A percentile compares a stretch with the other conserved stretches of the same genome.
phyloP scores from a whole-genome alignment of 2,888 invertebrate species.

The Drosophila histrio region DNA sequence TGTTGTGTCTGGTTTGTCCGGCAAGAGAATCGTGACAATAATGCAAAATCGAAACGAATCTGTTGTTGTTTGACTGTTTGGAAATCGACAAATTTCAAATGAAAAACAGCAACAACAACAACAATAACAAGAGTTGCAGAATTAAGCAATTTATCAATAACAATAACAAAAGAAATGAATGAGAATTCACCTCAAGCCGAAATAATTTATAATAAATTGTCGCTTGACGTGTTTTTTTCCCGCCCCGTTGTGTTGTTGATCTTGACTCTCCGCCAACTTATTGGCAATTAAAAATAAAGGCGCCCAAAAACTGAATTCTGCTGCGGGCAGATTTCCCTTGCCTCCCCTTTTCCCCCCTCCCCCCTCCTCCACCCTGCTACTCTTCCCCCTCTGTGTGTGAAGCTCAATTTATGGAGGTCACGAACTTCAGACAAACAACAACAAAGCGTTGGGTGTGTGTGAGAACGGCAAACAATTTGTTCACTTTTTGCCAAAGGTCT shows the following conservation, averaged over 20 bases:
- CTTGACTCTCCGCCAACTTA: conserved; percentile 58
- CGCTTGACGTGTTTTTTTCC: conserved; percentile 63
- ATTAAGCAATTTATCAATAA: conserved; percentile 69
- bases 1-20: conserved; percentile 50
- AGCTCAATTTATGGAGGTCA: conserved; percentile 54
- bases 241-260: conserved; percentile 23
- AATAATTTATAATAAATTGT: conserved; percentile 73
- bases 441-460: conserved; percentile 48
- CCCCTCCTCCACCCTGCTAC: background rate
- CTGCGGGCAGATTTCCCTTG: background rate
- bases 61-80: conserved; percentile 60
- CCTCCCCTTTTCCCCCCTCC: too few species aligned
- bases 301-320: background rate
- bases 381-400: background rate
- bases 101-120: conserved; percentile 18
- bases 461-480: conserved; percentile 46
- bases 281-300: conserved; percentile 60
- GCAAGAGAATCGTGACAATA: conserved; percentile 75
- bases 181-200: conserved; percentile 39
- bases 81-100: conserved; percentile 62
- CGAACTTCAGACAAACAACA: conserved; percentile 33
- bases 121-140: conserved; percentile 26
- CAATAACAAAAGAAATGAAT: conserved; percentile 38
- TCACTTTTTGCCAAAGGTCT: conserved; percentile 31
- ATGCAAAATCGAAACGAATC: conserved; percentile 65